Evolutionary conservation across 2,113 vertebrate species (phyloP).

Genomic region (Hemiprocne comata): DNA sequence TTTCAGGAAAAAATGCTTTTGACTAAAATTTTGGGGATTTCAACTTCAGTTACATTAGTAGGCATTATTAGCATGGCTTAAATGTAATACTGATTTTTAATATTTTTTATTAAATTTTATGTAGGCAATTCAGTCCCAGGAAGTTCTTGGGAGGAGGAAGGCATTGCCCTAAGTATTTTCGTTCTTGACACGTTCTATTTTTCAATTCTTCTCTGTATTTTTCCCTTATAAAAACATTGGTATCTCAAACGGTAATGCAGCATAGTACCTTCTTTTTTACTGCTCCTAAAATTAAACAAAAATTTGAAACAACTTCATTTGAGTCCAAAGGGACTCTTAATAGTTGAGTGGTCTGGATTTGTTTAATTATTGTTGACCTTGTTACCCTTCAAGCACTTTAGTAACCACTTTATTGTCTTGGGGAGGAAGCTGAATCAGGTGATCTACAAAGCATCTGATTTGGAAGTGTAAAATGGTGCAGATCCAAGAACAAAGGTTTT

Average conservation of each 20-base stretch:
- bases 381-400: constrained; percentile 16
- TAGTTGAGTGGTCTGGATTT: constrained; percentile 5
- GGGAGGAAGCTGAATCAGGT: background rate
- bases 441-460: background rate
- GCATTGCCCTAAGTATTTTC: background rate
- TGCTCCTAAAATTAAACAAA: background rate
- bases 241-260: background rate
- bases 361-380: constrained; percentile 57
- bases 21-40: background rate
- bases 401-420: background rate
- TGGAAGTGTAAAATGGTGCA: background rate
- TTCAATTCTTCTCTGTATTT: background rate
- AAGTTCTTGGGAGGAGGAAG: background rate
- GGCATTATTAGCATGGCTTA: background rate
- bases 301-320: background rate
- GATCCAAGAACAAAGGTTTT: accelerated
- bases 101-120: constrained; percentile 26
- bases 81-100: background rate
- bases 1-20: background rate
- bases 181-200: background rate
- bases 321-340: background rate
- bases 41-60: background rate
- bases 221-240: background rate
- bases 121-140: constrained; percentile 15
- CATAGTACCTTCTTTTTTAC: background rate